Percentiles rank a stretch among this genome's conserved stretches.
Evolutionary conservation across 1,140 invertebrate species (phyloP).

Genomic region (Aethina tumida): DNA sequence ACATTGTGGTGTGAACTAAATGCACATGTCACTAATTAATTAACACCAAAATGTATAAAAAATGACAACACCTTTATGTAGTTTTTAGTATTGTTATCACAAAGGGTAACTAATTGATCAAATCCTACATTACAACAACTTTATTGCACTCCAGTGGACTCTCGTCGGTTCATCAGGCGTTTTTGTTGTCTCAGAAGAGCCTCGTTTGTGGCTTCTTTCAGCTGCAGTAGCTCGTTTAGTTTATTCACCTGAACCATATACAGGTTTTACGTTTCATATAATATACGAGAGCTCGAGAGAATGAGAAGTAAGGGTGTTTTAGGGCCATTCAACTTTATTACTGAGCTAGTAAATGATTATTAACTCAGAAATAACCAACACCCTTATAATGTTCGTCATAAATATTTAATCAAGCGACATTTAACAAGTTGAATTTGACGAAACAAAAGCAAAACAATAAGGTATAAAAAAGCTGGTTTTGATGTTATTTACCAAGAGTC

Average conservation of each 20-base stretch:
- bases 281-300: too few species aligned
- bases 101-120: not conserved
- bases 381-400: too few species aligned
- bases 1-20: not conserved
- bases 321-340: too few species aligned
- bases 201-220: conserved; percentile 20
- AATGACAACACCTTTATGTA: conserved; percentile 1
- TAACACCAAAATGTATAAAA: not conserved
- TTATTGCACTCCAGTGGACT: conserved; percentile 6
- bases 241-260: conserved; percentile 18
- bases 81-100: not conserved
- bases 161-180: conserved; percentile 12
- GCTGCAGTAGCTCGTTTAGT: conserved; percentile 15
- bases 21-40: conserved; percentile 5
- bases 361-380: too few species aligned
- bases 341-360: too few species aligned
- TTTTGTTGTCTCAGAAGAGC: conserved; percentile 20
- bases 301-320: too few species aligned
- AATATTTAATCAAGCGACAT: too few species aligned
- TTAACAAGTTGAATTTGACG: too few species aligned
- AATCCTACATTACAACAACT: conserved; percentile 10
- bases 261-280: too few species aligned
- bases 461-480: too few species aligned
- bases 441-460: too few species aligned
- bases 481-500: too few species aligned